A percentile compares a stretch with the other conserved stretches of the same genome.
Conservation (phyloP, 2,888 invertebrate species). For the Sepiola atlantica region DNA sequence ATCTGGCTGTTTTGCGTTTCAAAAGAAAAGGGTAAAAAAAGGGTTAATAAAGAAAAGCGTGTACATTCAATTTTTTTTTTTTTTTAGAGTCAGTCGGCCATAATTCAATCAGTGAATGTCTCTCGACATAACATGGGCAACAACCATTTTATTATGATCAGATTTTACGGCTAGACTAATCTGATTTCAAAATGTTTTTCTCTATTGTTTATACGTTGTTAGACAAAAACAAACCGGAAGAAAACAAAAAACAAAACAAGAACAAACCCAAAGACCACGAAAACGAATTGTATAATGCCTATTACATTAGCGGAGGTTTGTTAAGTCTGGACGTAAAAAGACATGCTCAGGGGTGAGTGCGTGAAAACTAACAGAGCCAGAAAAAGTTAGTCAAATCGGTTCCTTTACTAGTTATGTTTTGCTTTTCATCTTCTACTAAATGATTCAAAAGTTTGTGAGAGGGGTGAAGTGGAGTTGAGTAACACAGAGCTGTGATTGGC, state of each 20-base stretch:
- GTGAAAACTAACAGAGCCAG: neutral
- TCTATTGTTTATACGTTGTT: neutral
- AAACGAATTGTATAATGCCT: neutral
- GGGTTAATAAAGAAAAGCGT: neutral
- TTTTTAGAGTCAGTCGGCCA: neutral
- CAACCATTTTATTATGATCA: constrained; percentile 32
- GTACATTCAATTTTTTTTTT: neutral
- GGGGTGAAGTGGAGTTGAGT: too few species aligned
- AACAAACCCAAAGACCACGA: neutral
- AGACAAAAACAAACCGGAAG: neutral
- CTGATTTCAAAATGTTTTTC: neutral
- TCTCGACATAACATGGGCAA: neutral
- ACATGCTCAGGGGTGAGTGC: neutral
- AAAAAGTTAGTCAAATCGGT: neutral
- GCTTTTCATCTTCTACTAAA: too few species aligned
- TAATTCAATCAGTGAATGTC: neutral
- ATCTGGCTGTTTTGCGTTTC: neutral
- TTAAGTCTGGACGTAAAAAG: neutral
- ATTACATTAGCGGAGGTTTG: neutral
- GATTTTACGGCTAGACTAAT: neutral
- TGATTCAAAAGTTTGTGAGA: too few species aligned
- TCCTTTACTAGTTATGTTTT: neutral
- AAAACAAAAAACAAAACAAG: too few species aligned
- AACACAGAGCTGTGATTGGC: too few species aligned
- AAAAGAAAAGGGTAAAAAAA: neutral